A percentile compares a stretch with the other conserved stretches of the same genome.
These are phyloP conservation scores for Homalodisca vitripennis DNA, from an alignment of 1,140 invertebrate genomes.

Conservation along the genomic window DNA sequence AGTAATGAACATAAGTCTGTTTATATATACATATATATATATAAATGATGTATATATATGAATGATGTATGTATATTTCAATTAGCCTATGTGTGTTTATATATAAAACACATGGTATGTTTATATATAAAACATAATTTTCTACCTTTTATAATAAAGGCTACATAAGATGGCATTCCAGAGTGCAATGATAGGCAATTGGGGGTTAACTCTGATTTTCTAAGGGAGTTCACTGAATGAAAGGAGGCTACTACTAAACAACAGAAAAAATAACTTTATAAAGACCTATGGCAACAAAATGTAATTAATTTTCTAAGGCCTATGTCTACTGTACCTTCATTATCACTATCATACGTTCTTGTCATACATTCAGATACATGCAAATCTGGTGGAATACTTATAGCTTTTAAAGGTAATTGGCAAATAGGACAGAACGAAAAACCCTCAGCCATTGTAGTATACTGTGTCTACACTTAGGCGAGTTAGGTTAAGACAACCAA, in stretches of 20 bases:
- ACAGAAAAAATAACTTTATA: background rate
- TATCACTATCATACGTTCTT: background rate
- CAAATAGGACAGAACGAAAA: slow-evolving; percentile 13
- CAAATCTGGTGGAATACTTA: background rate
- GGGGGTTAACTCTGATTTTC: background rate
- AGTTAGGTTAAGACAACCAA: too few species aligned
- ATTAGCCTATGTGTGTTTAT: too few species aligned
- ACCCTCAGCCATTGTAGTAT: background rate
- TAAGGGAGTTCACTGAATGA: background rate
- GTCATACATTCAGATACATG: background rate
- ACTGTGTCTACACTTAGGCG: too few species aligned
- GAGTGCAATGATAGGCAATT: background rate
- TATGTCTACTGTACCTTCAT: background rate
- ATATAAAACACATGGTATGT: too few species aligned
- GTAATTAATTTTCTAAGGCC: background rate
- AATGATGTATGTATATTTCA: too few species aligned
- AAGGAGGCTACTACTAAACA: background rate
- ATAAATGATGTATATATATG: too few species aligned
- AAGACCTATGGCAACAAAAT: background rate
- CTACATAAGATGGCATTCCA: background rate
- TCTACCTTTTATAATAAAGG: background rate
- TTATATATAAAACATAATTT: background rate
- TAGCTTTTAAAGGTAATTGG: slow-evolving; percentile 4
- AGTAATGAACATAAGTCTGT: too few species aligned
- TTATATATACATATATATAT: too few species aligned